Percentiles rank a stretch among this genome's conserved stretches.
Evolutionary conservation across 2,888 invertebrate genomes (phyloP).

Genomic region (Chymomyza fuscimana): DNA sequence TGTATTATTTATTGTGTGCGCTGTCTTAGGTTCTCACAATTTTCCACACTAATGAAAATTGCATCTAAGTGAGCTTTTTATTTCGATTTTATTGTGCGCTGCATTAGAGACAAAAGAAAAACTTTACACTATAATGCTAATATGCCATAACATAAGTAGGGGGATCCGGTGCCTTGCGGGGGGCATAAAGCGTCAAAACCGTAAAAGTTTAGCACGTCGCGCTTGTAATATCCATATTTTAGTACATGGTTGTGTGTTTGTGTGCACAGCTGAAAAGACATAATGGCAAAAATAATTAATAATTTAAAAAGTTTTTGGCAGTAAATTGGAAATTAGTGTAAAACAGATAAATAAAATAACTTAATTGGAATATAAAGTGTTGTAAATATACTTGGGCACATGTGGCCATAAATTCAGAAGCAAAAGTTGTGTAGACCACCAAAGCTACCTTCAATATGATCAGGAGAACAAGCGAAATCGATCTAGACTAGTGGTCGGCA

Average conservation of each 20-base stretch:
- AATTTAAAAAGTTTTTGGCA: neutral
- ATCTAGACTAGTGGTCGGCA: too few relatives aligned
- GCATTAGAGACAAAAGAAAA: neutral
- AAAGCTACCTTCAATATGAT: too few relatives aligned
- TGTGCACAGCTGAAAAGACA: neutral
- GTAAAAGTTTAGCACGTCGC: slow-evolving; percentile 3
- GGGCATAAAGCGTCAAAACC: neutral
- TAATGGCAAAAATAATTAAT: neutral
- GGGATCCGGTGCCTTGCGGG: too few relatives aligned
- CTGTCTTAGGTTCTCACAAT: slow-evolving; percentile 44
- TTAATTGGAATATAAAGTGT: too few relatives aligned
- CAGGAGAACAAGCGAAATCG: too few relatives aligned
- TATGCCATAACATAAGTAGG: neutral
- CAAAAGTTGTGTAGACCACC: too few relatives aligned
- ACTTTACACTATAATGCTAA: slow-evolving; percentile 4
- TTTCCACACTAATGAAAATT: slow-evolving; percentile 60
- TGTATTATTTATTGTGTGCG: slow-evolving; percentile 25
- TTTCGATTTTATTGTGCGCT: neutral
- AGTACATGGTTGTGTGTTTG: neutral
- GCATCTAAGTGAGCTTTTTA: slow-evolving; percentile 48
- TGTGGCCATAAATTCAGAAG: too few relatives aligned
- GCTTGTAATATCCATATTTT: neutral
- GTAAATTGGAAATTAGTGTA: neutral
- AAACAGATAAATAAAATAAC: neutral
- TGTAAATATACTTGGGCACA: too few relatives aligned